Conservation (phyloP, 2,113 vertebrate species). For the Grammatotria lemairii region DNA sequence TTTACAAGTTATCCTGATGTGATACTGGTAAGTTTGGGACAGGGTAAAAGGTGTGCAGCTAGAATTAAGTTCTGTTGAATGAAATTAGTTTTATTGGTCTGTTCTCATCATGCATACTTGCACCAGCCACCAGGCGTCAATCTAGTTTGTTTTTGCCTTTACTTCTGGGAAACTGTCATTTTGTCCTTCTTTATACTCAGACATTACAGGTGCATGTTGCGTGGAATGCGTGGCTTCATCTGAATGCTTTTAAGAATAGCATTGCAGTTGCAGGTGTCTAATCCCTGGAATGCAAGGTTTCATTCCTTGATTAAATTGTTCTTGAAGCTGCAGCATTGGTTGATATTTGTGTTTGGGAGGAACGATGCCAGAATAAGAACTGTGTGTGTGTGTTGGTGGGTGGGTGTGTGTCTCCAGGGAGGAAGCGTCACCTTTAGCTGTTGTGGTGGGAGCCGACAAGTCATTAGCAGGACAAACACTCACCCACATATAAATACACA, state of each 20-base stretch:
- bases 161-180: background rate
- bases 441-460: slow-evolving; percentile 45
- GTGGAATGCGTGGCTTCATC: background rate
- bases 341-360: slow-evolving; percentile 4
- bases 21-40: background rate
- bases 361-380: background rate
- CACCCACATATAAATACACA: background rate
- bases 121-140: background rate
- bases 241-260: background rate
- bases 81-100: background rate
- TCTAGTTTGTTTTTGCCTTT: background rate
- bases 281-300: background rate
- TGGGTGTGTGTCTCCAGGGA: slow-evolving; percentile 1
- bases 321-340: background rate
- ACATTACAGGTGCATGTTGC: background rate
- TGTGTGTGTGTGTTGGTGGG: background rate
- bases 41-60: background rate
- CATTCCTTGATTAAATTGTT: background rate
- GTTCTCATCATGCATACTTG: background rate
- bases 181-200: background rate
- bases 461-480: slow-evolving; percentile 51
- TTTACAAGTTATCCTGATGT: background rate
- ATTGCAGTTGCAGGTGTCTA: background rate
- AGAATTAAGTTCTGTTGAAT: background rate
- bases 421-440: slow-evolving; percentile 51